Conservation (phyloP, 2,113 vertebrate species). For the Phylloscopus whistleri region DNA sequence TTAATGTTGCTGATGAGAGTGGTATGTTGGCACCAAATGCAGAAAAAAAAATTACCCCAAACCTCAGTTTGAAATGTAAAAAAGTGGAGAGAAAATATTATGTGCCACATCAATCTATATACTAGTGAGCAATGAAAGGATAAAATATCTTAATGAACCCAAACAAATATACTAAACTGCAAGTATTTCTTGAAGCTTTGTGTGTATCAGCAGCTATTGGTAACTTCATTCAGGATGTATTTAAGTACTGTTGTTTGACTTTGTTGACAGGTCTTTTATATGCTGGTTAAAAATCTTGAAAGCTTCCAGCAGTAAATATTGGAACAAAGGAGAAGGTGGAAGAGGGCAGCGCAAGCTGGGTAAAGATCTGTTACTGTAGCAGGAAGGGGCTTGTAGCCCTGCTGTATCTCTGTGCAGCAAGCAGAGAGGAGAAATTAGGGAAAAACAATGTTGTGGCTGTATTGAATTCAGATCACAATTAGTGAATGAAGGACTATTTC, state of each 20-base stretch:
- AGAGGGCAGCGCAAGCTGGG: not conserved
- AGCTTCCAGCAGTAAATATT: not conserved
- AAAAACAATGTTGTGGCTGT: not conserved
- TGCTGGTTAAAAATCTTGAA: not conserved
- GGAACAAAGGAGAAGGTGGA: not conserved
- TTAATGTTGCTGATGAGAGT: fast-evolving
- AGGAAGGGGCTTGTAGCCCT: not conserved
- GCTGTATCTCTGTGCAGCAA: fast-evolving
- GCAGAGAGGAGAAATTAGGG: not conserved
- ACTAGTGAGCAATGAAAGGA: not conserved
- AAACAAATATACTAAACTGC: not conserved
- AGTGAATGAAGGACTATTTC: not conserved
- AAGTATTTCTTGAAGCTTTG: not conserved
- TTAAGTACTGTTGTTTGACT: not conserved
- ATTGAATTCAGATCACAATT: not conserved
- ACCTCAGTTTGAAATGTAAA: not conserved
- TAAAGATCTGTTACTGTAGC: not conserved
- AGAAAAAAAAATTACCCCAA: not conserved
- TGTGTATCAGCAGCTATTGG: not conserved
- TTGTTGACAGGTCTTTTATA: not conserved
- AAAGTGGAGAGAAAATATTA: not conserved
- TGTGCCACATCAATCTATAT: not conserved
- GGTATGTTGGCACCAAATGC: not conserved
- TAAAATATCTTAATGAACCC: not conserved
- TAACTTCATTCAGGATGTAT: not conserved